phyloP scores from a whole-genome alignment of 1,140 invertebrate genomes.

The Bemisia tabaci region DNA sequence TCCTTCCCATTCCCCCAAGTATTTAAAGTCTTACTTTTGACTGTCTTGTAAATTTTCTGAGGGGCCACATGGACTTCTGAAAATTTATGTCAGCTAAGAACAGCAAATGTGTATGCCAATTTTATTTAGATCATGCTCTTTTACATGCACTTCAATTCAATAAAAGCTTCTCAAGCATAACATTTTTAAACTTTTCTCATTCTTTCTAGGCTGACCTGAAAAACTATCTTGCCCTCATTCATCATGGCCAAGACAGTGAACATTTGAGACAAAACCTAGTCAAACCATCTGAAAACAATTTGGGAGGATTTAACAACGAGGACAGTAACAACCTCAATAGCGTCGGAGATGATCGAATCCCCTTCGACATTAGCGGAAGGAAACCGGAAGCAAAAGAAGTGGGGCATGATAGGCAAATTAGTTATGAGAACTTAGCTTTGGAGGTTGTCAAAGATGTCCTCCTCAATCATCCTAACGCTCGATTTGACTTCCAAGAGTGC shows the following conservation, averaged over 20 bases:
- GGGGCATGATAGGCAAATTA: background rate
- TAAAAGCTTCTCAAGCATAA: too few species aligned
- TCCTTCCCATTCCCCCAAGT: too few species aligned
- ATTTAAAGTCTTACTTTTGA: too few species aligned
- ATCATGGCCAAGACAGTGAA: background rate
- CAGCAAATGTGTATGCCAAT: too few species aligned
- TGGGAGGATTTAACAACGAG: background rate
- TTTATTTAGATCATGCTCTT: too few species aligned
- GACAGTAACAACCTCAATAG: background rate
- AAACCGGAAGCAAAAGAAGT: too few species aligned
- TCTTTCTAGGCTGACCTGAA: background rate
- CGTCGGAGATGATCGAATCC: background rate
- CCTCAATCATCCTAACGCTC: background rate
- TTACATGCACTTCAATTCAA: too few species aligned
- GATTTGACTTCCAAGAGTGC: background rate
- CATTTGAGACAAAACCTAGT: background rate
- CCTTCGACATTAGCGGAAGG: too few species aligned
- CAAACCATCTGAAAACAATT: background rate
- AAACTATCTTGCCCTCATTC: background rate
- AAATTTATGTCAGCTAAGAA: too few species aligned
- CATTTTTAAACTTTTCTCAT: too few species aligned
- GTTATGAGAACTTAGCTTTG: background rate
- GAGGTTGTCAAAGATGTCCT: background rate
- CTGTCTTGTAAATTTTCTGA: too few species aligned
- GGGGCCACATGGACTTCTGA: too few species aligned